Base-by-base conservation (phyloP, 2,888 invertebrate genomes). In the Pseudococcus viburni region DNA sequence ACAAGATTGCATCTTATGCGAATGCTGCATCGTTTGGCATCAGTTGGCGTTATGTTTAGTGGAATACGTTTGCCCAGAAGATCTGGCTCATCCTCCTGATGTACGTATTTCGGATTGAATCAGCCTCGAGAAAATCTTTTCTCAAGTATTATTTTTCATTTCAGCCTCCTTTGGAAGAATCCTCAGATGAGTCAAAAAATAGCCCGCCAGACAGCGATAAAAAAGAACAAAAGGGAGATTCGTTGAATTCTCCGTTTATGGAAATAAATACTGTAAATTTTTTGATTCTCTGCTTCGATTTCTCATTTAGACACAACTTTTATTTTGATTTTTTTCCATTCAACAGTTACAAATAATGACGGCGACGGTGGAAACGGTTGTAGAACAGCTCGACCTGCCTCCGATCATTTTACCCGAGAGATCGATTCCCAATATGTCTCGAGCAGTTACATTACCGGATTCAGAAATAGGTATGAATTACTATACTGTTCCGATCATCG, bases 11-110 rank as follows among this genome's bases (percentile, higher is more conserved):
- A 94, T 95, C 87, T 97, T 96, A 91, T 99, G 99, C 92, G 98
- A 98, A 91, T 96, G 97, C 88, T 95, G 96, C 46, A 96, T 98
- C 51, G 95, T 98, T 92, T 98, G 98, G 96, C 98, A 98, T 92
- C 98, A 98, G 92, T 92, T 98, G 55, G 95, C 96, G 15, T 94
- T 96, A 87, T 94, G 95, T 90, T 92, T 97, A 55, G 94, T 97
- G 46, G 94, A 95, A 89, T 96, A 96, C 90, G 94, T 97, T 91
- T 95, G 95, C 86, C 96, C 96, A 1, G 93, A 94, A 90, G 93
- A 94, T 91, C 95, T 95, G 19, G 94, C 95, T 59, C 94, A 95
- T 90, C 95, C 95, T 89, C 95, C 96, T 51, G 96, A 96, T 92
- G 96, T 96, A 93, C 93, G 93, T 33, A 33, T 33, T 33, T 33